Conservation (phyloP, 2,113 vertebrate genomes). For the Ploceus nigricollis region DNA sequence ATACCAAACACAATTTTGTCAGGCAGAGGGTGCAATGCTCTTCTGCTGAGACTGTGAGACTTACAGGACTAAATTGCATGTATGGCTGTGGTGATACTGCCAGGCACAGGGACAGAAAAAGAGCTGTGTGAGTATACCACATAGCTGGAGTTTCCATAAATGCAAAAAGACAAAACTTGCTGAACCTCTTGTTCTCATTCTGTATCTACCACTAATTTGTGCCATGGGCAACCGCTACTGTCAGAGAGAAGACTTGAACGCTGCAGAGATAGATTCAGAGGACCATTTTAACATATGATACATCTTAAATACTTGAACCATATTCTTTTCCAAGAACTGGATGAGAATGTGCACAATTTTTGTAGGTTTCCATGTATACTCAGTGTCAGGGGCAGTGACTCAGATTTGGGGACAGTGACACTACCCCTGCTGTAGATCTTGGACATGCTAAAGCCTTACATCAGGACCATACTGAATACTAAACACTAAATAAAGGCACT, state of each 20-base stretch:
- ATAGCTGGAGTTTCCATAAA: not conserved
- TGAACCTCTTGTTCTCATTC: not conserved
- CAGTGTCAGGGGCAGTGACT: not conserved
- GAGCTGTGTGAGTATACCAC: not conserved
- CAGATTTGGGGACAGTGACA: not conserved
- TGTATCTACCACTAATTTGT: not conserved
- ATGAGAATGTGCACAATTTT: not conserved
- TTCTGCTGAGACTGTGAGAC: not conserved
- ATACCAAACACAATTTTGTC: not conserved
- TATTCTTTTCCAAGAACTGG: not conserved
- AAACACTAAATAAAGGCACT: not conserved
- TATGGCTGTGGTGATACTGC: not conserved
- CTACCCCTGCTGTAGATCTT: not conserved
- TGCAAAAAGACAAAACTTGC: not conserved
- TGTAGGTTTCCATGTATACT: not conserved
- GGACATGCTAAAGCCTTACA: not conserved
- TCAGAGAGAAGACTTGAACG: not conserved
- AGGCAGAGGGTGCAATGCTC: not conserved
- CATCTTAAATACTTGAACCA: not conserved
- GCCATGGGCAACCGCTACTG: not conserved
- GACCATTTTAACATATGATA: not conserved
- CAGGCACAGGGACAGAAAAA: not conserved
- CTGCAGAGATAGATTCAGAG: not conserved
- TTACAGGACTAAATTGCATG: not conserved
- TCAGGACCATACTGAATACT: not conserved